Conservation (phyloP, 2,888 invertebrate species). For the Tachina fera region DNA sequence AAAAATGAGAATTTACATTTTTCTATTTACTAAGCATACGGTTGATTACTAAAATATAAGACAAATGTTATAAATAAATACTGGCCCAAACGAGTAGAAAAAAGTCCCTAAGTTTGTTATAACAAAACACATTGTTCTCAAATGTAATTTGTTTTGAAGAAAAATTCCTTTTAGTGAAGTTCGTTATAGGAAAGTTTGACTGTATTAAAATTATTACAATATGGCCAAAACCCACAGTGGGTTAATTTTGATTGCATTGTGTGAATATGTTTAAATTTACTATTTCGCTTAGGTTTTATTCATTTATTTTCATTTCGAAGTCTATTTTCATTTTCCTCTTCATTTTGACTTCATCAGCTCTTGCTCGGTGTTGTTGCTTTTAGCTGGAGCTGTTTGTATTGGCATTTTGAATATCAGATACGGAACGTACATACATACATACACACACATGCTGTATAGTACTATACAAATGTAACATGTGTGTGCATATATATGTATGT, state of each 20-base stretch:
- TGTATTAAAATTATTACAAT: no score
- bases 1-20: no score
- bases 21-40: no score
- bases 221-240: neutral
- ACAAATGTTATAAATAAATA: no score
- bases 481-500: no score
- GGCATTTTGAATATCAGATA: conserved; percentile 13
- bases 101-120: no score
- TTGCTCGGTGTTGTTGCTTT: conserved; percentile 11
- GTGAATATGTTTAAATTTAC: conserved; percentile 73
- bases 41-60: no score
- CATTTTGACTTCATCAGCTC: conserved; percentile 21
- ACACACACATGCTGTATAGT: neutral
- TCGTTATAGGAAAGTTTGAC: no score
- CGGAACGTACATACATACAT: neutral
- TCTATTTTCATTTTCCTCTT: conserved; percentile 39
- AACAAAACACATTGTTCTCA: no score
- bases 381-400: conserved; percentile 14
- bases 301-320: conserved; percentile 63
- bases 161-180: no score
- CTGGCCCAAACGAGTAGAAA: no score
- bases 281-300: conserved; percentile 63
- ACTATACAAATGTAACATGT: neutral
- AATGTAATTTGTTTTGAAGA: no score
- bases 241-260: conserved; percentile 57